Evolutionary conservation across 2,888 invertebrate species (phyloP), one percentile per base, ranked within the genome.

Genomic region (Pollenia griseotomentosa): DNA sequence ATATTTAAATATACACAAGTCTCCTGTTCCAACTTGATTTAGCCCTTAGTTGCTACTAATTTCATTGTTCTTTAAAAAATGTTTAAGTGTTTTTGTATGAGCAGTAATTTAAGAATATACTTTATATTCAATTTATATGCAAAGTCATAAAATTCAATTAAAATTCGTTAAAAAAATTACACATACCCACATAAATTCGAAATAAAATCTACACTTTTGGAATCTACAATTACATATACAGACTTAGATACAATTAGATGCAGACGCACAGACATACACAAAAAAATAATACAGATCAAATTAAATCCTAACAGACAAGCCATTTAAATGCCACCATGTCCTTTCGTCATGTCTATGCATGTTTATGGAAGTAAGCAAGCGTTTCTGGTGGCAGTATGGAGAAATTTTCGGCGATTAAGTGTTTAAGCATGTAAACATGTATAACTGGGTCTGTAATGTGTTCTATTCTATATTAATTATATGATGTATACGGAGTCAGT

Each of bases 141-240:
- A 68, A 61, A 75, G 61, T 70, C 55, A 85, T 79, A 80, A 75
- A 80, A 80, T 85, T 68, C 80, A 70, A 85, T 80, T 80, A 80
- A 80, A 75, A 63, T 53, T 63, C 48, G 61, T 63, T 61, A 51
- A 42, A 11, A 68, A 66, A 23, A 51, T 44, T n/a, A 59, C 14
- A 33, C n/a, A 63, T n/a, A 68, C 7, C 8, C 42, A 51, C n/a
- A 19, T 14, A 42, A 19, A 19, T 65, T 46, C 14, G 7, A 65
- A 71, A 48, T 46, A 51, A 6, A 71, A 78, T 44, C 57, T 19
- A 65, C 51, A 59, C 57, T 51, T 57, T 11, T 14, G 51, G 46
- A 66, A 53, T 42, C n/a, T 12, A 75, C 51, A 55, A 19, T 19
- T 23, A 46, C 2, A 74, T 74, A 23, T 16, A 65, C 40, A 33